Base-by-base conservation (phyloP, 2,797 vertebrate species). In the Geotrypetes seraphini region DNA sequence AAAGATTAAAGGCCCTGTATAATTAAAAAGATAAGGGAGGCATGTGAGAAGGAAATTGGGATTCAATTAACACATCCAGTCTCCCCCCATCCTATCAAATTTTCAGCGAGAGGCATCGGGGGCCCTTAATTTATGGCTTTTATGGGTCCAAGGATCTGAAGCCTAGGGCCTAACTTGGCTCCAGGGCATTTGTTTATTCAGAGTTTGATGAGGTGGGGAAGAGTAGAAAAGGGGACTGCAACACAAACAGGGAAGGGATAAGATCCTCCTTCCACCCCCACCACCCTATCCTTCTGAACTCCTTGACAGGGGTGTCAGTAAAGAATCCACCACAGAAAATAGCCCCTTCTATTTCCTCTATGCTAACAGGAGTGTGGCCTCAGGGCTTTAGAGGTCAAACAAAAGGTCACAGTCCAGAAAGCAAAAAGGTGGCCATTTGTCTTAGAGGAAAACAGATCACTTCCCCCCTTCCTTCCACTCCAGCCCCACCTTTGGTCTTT, bases 11-110 rank as follows among this genome's bases (percentile, higher is more conserved):
- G 64, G 58, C 60, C 52, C 52, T 28, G 47, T 53, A 48, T 73
- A 69, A 73, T 73, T 70, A 73, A 68, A 73, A 70, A 70, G 69
- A 70, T 70, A 73, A 73, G 62, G 58, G 29, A n/a, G 15, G 35
- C 44, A 42, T 35, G 44, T 43, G 50, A 54, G 55, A 60, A 72
- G 69, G 66, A 73, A 73, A 70, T 68, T 73, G 62, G 66, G 64
- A 70, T 61, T 70, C 63, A 68, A 64, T 73, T 68, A 68, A 64
- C 63, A 54, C 3, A 11, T 39, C 44, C 31, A 28, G 49, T 53
- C 33, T 38, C 36, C 53, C n/a, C 59, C 34, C 23, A 6, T 31
- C 26, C 43, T 46, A 55, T 6, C 53, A 25, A 51, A 53, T 66
- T 58, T n/a, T n/a, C 36, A 54, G 53, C 29, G 47, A 51, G 34